Conservation (phyloP, 2,888 invertebrate species). For the Auanema freiburgensis region DNA sequence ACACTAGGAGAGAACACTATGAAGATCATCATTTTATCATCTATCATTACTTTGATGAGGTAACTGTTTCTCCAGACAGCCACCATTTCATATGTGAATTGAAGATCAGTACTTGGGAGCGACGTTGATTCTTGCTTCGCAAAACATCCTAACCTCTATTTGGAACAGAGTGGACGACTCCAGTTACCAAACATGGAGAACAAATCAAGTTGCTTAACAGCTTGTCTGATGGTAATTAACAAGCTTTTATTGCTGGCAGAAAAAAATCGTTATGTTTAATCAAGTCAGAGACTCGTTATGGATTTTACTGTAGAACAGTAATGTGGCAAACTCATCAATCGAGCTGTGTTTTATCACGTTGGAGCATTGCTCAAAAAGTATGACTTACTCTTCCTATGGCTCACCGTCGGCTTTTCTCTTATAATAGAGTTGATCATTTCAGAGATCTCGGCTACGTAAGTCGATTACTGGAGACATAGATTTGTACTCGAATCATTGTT, state of each 20-base stretch:
- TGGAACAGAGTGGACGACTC: constrained; percentile 13
- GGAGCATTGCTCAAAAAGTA: constrained; percentile 18
- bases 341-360: constrained; percentile 18
- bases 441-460: too few species aligned
- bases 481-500: too few species aligned
- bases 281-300: background rate
- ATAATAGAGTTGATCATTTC: too few species aligned
- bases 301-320: constrained; percentile 14
- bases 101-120: background rate
- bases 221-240: constrained; percentile 9
- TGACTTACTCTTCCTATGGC: background rate
- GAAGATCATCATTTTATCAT: too few species aligned
- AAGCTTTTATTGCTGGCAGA: background rate
- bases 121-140: constrained; percentile 13
- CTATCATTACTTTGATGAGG: too few species aligned
- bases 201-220: constrained; percentile 8
- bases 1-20: too few species aligned
- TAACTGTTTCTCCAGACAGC: background rate
- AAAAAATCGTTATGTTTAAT: background rate
- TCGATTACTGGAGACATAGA: too few species aligned
- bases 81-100: background rate
- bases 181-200: constrained; percentile 7
- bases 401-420: background rate
- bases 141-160: constrained; percentile 8
- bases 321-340: constrained; percentile 14